Evolutionary conservation across 1,140 invertebrate genomes (phyloP), one percentile per base, ranked within the genome.

Genomic region (Drosophila persimilis): DNA sequence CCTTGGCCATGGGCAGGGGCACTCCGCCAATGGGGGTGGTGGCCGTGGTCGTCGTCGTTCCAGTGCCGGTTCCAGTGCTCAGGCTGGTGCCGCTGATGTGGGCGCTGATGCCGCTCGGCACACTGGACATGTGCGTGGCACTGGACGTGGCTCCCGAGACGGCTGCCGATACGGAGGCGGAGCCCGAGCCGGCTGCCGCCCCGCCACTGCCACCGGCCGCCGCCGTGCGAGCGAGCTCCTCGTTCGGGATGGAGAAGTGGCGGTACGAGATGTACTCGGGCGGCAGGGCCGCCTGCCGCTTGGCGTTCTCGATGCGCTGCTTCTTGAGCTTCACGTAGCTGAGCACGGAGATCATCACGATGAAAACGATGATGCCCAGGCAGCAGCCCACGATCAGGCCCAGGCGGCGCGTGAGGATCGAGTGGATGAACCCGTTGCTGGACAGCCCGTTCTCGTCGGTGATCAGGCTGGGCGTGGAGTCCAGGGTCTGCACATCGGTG

Each of bases 301-400:
- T 97, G 3, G 94, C 93, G 6, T 94, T 93, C 52, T 94, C 94
- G 15, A 91, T 86, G 13, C 96, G 92, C 75, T 96, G 95, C 90
- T 97, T 97, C 90, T 97, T 97, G 64, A 97, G 94, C 89, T 97
- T 96, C 70, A 97, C 94, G 89, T 97, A 97, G 17, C 96, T 96
- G n/a, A 97, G 92, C 26, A 96, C 94, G 1, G 96, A 95, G 2
- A 97, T 95, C 63, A 97, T 92, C 1, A 97, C 94, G 17, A 97
- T 93, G 79, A 97, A 97, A 6, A 97, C 95, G 17, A 97, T 94
- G 81, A 96, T 95, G 59, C 96, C 96, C 93, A 97, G 95, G 67
- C 95, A 96, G 81, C 95, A 95, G 41, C 96, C 96, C 6, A 97
- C 95, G 56, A 97, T 96, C 41, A 97, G 93, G 17, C 96, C 96